These are phyloP conservation scores for Myrmophylax atrothorax DNA, from an alignment of 2,113 vertebrate genomes.

Conservation along the genomic window DNA sequence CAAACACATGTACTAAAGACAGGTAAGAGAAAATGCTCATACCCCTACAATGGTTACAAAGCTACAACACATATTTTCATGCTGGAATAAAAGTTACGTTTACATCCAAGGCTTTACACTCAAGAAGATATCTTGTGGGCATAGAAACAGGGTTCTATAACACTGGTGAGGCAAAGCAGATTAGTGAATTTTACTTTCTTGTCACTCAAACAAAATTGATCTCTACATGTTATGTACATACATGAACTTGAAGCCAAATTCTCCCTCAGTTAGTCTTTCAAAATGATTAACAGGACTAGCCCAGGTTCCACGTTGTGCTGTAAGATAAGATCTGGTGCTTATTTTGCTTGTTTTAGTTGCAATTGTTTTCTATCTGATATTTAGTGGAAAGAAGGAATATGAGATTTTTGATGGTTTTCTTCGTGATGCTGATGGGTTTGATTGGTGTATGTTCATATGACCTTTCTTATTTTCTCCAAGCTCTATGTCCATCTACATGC, in stretches of 20 bases:
- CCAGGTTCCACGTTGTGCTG: neutral
- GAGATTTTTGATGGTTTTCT: neutral
- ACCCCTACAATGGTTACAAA: neutral
- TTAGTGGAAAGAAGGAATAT: neutral
- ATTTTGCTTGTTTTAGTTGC: neutral
- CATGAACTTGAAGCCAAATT: neutral
- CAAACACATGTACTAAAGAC: neutral
- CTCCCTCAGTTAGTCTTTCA: neutral
- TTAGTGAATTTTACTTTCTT: neutral
- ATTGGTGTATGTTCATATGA: neutral
- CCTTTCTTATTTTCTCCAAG: neutral
- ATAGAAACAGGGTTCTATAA: neutral
- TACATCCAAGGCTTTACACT: neutral
- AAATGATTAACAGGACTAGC: neutral
- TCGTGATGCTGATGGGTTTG: neutral
- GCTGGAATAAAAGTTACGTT: neutral
- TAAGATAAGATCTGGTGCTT: neutral
- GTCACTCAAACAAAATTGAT: neutral
- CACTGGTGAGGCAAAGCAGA: neutral
- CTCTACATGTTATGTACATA: neutral
- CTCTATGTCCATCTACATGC: fast-evolving
- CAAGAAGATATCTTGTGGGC: neutral
- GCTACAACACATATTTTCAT: neutral
- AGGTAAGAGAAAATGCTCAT: neutral
- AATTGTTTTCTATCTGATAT: neutral